Percentiles rank a stretch among this genome's conserved stretches.
Conservation (phyloP, 1,140 invertebrate species). For the Periplaneta americana region DNA sequence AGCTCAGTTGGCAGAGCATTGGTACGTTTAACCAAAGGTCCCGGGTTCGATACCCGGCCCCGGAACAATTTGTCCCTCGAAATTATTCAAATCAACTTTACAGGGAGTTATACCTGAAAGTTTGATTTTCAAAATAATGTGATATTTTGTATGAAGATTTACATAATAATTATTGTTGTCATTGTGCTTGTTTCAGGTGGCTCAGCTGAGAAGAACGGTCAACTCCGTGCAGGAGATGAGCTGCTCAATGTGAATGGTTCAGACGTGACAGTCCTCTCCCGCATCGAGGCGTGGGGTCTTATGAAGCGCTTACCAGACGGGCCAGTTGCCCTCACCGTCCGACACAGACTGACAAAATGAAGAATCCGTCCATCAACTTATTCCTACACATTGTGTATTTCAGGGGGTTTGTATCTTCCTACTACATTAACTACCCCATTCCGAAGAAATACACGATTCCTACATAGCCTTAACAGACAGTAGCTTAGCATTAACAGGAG, state of each 20-base stretch:
- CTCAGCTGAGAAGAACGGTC: conserved; percentile 81
- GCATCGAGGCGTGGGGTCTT: conserved; percentile 89
- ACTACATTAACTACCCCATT: neutral
- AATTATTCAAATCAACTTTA: too few species aligned
- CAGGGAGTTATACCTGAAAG: too few species aligned
- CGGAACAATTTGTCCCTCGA: too few species aligned
- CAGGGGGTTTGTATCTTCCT: neutral
- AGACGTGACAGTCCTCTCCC: conserved; percentile 73
- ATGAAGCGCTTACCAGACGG: conserved; percentile 85
- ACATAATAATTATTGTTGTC: conserved; percentile 1
- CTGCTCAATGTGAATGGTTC: conserved; percentile 75
- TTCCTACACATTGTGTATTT: neutral
- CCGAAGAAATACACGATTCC: neutral
- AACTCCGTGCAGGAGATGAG: conserved; percentile 79
- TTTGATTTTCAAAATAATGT: neutral
- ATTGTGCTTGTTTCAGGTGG: conserved; percentile 60
- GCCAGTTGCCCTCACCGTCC: conserved; percentile 53
- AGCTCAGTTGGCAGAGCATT: too few species aligned
- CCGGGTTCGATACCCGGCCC: too few species aligned
- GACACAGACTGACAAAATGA: conserved; percentile 33
- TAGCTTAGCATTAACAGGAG: neutral
- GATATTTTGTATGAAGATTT: neutral
- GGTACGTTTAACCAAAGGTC: too few species aligned
- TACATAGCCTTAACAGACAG: neutral
- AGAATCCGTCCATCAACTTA: neutral